Evolutionary conservation across 1,140 invertebrate species (phyloP).

Genomic region (Sesamia nonagrioides): DNA sequence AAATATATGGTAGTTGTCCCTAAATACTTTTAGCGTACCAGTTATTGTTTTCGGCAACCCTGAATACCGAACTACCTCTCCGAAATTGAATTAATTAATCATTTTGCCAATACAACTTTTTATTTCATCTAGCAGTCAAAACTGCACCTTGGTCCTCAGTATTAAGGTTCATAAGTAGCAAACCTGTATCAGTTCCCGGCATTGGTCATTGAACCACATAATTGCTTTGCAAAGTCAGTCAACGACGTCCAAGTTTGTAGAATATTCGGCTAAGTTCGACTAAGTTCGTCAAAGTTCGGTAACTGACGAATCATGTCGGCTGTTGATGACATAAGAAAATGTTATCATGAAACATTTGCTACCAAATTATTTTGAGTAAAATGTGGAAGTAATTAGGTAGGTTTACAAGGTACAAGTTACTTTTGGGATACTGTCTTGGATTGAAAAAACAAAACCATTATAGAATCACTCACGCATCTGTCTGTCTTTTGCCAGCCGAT

Average conservation of each 20-base stretch:
- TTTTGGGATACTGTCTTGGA: neutral
- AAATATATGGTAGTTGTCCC: too few species aligned
- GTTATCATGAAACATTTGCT: conserved; percentile 16
- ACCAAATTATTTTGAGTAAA: neutral
- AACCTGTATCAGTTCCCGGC: conserved; percentile 4
- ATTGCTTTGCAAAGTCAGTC: conserved; percentile 50
- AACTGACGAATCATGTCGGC: conserved; percentile 49
- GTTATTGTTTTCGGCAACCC: neutral
- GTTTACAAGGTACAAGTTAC: neutral
- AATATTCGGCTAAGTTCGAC: conserved; percentile 34
- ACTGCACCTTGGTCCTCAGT: neutral
- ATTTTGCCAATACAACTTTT: conserved; percentile 39
- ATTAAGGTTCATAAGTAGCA: conserved; percentile 11
- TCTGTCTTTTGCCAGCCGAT: too few species aligned
- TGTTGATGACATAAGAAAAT: conserved; percentile 21
- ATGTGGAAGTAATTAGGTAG: neutral
- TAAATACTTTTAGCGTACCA: too few species aligned
- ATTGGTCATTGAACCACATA: conserved; percentile 54
- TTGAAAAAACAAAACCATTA: neutral
- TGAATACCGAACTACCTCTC: neutral
- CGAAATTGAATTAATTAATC: conserved; percentile 33
- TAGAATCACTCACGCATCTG: too few species aligned
- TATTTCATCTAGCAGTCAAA: conserved; percentile 11
- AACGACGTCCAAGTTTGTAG: conserved; percentile 40
- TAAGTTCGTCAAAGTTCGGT: conserved; percentile 31